Evolutionary conservation across 2,797 vertebrate species (phyloP), one percentile per base, ranked within the genome.

Genomic region (Austrolebias charrua): DNA sequence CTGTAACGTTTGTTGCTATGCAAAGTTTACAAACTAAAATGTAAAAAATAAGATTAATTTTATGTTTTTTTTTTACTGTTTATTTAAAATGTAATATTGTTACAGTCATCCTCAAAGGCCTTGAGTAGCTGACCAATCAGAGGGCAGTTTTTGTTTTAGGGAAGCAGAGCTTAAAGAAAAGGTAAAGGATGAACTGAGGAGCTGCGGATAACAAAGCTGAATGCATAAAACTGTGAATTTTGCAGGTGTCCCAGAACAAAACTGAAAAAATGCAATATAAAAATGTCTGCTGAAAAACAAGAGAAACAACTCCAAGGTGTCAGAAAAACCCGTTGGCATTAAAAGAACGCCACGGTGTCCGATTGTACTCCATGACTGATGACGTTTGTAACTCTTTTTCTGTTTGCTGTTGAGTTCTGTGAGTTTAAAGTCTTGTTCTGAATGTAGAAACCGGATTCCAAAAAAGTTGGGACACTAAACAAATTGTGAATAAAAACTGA

Each of bases 391-490:
- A 18, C 3, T 45, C 18, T 45, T 44, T 24, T 56, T 4, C 4
- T 33, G 15, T n/a, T 52, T 47, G 3, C 10, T 38, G 46, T n/a
- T n/a, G 50, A 18, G 8, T 2, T 15, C 38, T 78, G 52, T 79
- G 59, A 73, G 80, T 81, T 65, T 73, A 66, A 73, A 66, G 64
- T 67, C 56, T 71, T 53, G 52, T 19, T 50, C 33, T 53, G 65
- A 65, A 78, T 87, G 80, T n/a, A n/a, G n/a, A n/a, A n/a, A n/a
- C n/a, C n/a, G n/a, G n/a, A n/a, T n/a, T n/a, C n/a, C n/a, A n/a
- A n/a, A n/a, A n/a, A n/a, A n/a, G n/a, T n/a, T n/a, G n/a, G n/a
- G n/a, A n/a, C n/a, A n/a, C n/a, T n/a, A n/a, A n/a, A n/a, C n/a
- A n/a, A n/a, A n/a, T n/a, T n/a, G n/a, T n/a, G n/a, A n/a, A n/a